Conservation (phyloP, 1,140 invertebrate species). For the Venturia canescens region DNA sequence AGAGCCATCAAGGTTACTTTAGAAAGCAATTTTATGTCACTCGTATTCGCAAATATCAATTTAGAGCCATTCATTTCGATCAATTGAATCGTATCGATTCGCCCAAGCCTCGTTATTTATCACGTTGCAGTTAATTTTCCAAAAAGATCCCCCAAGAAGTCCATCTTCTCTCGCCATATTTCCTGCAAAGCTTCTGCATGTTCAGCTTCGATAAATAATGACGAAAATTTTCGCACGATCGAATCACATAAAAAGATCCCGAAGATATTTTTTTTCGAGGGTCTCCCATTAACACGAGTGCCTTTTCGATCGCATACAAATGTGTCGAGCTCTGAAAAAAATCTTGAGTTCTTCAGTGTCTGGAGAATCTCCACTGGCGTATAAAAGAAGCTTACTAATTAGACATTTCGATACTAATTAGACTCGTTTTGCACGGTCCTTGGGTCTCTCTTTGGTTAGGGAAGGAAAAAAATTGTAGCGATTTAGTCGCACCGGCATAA, state of each 20-base stretch:
- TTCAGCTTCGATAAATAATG: background rate
- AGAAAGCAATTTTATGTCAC: constrained; percentile 28
- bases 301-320: background rate
- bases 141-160: too few relatives aligned
- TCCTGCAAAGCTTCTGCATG: too few relatives aligned
- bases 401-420: constrained; percentile 17
- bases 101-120: background rate
- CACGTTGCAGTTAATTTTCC: too few relatives aligned
- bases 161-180: too few relatives aligned
- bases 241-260: background rate
- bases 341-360: background rate
- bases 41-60: background rate
- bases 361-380: background rate
- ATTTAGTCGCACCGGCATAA: constrained; percentile 13
- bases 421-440: background rate
- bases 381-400: background rate
- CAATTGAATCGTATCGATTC: constrained; percentile 2
- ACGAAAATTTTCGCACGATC: background rate
- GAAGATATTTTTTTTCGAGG: background rate
- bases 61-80: background rate
- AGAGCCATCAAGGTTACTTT: constrained; percentile 35
- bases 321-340: background rate
- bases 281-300: background rate
- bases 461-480: background rate
- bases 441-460: too few relatives aligned